Conservation (phyloP, 1,140 invertebrate genomes). For the Spodoptera frugiperda region DNA sequence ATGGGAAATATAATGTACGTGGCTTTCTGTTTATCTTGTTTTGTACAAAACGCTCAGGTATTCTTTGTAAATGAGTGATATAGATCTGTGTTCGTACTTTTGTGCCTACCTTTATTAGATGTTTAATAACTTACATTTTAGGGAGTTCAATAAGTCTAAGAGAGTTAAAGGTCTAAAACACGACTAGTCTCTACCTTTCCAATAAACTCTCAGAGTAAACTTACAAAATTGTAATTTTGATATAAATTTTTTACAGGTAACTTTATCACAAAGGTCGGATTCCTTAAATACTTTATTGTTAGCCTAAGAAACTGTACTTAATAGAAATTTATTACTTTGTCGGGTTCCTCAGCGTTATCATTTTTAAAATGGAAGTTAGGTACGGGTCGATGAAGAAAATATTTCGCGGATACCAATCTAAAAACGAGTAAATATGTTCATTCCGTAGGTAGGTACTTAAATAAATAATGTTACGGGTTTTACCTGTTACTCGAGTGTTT, state of each 20-base stretch:
- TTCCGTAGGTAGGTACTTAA: constrained; percentile 12
- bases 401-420: background rate
- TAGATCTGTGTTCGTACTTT: too few species aligned
- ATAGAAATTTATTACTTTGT: background rate
- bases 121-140: too few species aligned
- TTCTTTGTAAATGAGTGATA: background rate
- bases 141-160: too few species aligned
- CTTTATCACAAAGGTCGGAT: constrained; percentile 1
- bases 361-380: background rate
- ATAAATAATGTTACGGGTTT: constrained; percentile 27
- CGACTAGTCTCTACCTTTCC: background rate
- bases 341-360: too few species aligned
- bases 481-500: constrained; percentile 10
- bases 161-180: background rate
- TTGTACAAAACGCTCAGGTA: background rate
- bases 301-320: background rate
- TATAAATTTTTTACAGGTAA: background rate
- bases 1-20: constrained; percentile 7
- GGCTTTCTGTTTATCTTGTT: background rate
- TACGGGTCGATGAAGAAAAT: background rate
- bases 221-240: constrained; percentile 7
- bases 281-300: constrained; percentile 10
- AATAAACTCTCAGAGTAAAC: constrained; percentile 1
- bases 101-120: too few species aligned
- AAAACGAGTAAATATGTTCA: constrained; percentile 6